Conservation (phyloP, 2,113 vertebrate genomes). For the Heterotilapia buettikoferi region DNA sequence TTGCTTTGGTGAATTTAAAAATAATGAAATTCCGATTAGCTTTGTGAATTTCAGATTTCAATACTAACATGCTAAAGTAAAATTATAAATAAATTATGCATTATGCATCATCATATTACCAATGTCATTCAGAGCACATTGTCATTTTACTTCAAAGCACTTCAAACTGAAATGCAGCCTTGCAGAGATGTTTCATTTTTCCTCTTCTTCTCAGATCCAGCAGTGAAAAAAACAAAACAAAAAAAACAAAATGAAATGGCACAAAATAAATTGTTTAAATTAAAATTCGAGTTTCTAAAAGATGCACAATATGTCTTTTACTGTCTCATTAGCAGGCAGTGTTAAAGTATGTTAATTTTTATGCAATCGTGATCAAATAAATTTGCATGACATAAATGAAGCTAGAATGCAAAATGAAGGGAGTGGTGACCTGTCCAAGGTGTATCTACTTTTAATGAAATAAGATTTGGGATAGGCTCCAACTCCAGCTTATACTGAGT, state of each 20-base stretch:
- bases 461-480: background rate
- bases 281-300: background rate
- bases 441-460: background rate
- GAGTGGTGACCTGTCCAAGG: background rate
- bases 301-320: background rate
- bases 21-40: background rate
- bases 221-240: background rate
- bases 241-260: background rate
- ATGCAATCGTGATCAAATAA: background rate
- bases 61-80: background rate
- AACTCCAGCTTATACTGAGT: background rate
- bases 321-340: background rate
- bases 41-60: background rate
- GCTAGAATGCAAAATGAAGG: background rate
- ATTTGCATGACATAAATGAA: background rate
- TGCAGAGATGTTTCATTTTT: background rate
- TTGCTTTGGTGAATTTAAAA: background rate
- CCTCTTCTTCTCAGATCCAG: background rate
- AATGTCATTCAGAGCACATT: background rate
- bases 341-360: background rate
- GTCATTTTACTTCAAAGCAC: background rate
- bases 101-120: background rate
- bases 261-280: background rate
- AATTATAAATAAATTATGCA: background rate
- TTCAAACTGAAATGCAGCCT: background rate